These are phyloP conservation scores for Aviceda subcristata DNA, from an alignment of 2,113 vertebrate species.

Conservation along the genomic window DNA sequence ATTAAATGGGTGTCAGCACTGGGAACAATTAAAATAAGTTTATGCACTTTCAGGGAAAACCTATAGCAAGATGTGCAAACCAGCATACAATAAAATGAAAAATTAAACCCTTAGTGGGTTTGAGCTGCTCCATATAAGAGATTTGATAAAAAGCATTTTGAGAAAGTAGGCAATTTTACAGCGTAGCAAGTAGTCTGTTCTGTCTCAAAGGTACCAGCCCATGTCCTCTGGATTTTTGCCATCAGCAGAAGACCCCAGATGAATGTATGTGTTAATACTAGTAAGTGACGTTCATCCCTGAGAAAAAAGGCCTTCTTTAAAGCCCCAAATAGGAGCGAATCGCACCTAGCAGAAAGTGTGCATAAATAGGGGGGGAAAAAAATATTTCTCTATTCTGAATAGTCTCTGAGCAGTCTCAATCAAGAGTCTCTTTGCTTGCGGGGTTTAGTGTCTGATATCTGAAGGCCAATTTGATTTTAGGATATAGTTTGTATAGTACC, in stretches of 20 bases:
- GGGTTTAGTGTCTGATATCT: background rate
- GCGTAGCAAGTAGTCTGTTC: background rate
- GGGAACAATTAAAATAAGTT: slow-evolving; percentile 61
- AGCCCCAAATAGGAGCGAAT: background rate
- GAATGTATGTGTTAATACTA: background rate
- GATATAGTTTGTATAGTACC: background rate
- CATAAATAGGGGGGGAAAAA: background rate
- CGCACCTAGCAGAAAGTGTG: background rate
- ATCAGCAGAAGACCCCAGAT: background rate
- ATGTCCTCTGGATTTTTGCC: background rate
- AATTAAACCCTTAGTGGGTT: slow-evolving; percentile 22
- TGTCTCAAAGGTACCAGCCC: background rate
- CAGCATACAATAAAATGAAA: slow-evolving; percentile 27
- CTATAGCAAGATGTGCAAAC: slow-evolving; percentile 45
- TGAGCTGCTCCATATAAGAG: background rate
- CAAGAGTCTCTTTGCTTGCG: background rate
- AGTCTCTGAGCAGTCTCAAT: background rate
- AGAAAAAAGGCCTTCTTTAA: background rate
- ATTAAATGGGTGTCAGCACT: slow-evolving; percentile 51
- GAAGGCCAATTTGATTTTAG: background rate
- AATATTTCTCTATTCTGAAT: background rate
- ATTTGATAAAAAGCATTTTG: slow-evolving; percentile 6
- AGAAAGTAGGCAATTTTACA: background rate
- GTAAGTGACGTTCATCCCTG: background rate
- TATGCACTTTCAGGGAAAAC: slow-evolving; percentile 42